A percentile compares a stretch with the other conserved stretches of the same genome.
phyloP scores from a whole-genome alignment of 2,888 invertebrate species.

The Crepidodera aurea region DNA sequence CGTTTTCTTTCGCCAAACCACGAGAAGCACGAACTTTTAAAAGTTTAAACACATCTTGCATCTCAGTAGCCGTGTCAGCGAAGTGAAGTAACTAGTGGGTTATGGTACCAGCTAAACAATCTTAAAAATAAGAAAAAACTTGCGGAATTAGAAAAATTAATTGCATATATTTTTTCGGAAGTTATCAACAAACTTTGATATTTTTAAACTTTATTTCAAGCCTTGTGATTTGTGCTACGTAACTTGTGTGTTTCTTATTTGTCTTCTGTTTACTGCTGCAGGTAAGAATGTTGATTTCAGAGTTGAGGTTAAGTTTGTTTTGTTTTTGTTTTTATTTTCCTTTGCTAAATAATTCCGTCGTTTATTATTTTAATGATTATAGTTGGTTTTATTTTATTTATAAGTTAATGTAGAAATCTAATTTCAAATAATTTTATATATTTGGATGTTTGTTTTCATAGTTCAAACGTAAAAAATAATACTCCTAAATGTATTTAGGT shows the following conservation, averaged over 20 bases:
- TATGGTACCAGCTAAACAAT: neutral
- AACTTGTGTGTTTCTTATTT: constrained; percentile 8
- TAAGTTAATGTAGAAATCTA: neutral
- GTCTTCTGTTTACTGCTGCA: neutral
- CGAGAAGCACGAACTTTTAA: neutral
- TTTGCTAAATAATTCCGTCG: neutral
- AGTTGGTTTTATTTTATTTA: neutral
- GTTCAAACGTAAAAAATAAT: too few relatives aligned
- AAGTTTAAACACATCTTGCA: neutral
- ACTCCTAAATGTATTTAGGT: too few relatives aligned
- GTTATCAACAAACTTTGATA: constrained; percentile 9
- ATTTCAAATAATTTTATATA: too few relatives aligned
- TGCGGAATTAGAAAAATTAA: constrained; percentile 15
- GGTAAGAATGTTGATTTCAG: constrained; percentile 3
- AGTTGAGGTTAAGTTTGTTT: constrained; percentile 18
- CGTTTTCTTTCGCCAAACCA: neutral
- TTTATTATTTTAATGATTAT: too few relatives aligned
- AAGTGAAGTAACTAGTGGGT: neutral
- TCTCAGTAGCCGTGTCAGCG: constrained; percentile 17
- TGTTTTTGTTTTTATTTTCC: constrained; percentile 14
- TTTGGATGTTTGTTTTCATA: too few relatives aligned
- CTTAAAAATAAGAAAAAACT: neutral
- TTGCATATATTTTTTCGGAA: neutral
- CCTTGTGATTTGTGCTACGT: constrained; percentile 22
- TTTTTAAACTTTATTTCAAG: constrained; percentile 7